Conservation (phyloP, 1,140 invertebrate species). For the Papilio polytes region DNA sequence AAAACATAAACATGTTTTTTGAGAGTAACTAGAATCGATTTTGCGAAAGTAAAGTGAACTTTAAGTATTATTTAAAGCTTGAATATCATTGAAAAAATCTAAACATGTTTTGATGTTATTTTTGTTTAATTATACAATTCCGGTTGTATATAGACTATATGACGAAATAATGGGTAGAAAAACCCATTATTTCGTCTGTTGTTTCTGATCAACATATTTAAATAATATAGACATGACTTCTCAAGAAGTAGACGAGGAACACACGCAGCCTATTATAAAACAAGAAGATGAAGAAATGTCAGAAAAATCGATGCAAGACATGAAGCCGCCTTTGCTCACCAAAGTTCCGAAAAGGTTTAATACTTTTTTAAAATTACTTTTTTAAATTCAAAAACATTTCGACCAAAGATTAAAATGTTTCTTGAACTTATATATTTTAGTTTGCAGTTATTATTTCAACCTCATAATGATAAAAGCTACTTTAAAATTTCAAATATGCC, state of each 20-base stretch:
- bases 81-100: background rate
- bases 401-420: too few relatives aligned
- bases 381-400: background rate
- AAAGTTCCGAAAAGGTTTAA: constrained; percentile 26
- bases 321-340: constrained; percentile 8
- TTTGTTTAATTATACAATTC: background rate
- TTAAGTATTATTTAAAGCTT: background rate
- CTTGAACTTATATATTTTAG: too few relatives aligned
- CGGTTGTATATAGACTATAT: background rate
- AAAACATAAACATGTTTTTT: background rate
- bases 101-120: background rate
- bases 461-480: too few relatives aligned
- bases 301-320: background rate
- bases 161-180: background rate
- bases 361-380: too few relatives aligned
- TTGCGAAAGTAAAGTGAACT: background rate
- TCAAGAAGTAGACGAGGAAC: constrained; percentile 3
- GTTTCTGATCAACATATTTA: background rate
- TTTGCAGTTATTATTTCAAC: too few relatives aligned
- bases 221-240: constrained; percentile 1
- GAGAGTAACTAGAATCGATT: background rate
- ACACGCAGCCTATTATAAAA: background rate
- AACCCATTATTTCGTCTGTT: too few relatives aligned
- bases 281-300: background rate
- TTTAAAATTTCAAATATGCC: background rate